These are phyloP conservation scores for Chelidonichthys spinosus DNA, from an alignment of 2,797 vertebrate species.

Conservation along the genomic window DNA sequence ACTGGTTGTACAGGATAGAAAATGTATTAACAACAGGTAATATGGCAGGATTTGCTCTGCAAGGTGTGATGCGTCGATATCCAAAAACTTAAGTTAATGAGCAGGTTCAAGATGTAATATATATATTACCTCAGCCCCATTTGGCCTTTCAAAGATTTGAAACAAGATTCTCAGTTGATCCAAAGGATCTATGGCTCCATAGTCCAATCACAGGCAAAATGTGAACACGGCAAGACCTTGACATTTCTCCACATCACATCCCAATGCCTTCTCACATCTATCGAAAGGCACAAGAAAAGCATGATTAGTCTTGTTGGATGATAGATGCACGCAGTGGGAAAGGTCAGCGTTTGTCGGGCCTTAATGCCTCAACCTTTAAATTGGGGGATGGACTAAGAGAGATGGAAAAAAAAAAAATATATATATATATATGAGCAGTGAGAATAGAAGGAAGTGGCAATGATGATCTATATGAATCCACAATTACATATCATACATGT, in stretches of 20 bases:
- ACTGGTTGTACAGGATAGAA: not conserved
- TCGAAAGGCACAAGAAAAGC: slow-evolving; percentile 67
- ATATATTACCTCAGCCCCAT: not conserved
- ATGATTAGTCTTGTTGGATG: slow-evolving; percentile 78
- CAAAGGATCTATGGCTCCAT: slow-evolving; percentile 48
- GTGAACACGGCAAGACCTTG: slow-evolving; percentile 72
- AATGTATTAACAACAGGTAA: not conserved
- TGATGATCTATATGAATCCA: slow-evolving; percentile 44
- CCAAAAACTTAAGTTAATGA: slow-evolving; percentile 3
- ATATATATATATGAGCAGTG: slow-evolving; percentile 29
- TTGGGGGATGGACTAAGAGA: slow-evolving; percentile 47
- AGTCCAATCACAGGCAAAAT: slow-evolving; percentile 58
- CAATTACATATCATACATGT: slow-evolving; percentile 44
- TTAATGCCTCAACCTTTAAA: slow-evolving; percentile 83
- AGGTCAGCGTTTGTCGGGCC: slow-evolving; percentile 78
- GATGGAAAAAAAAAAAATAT: too few species aligned
- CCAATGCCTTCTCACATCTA: slow-evolving; percentile 69
- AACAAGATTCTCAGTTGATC: slow-evolving; percentile 50
- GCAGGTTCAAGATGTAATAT: slow-evolving; percentile 13
- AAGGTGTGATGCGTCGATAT: not conserved
- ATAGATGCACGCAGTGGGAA: slow-evolving; percentile 76
- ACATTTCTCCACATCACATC: slow-evolving; percentile 75
- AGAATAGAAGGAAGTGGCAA: slow-evolving; percentile 23
- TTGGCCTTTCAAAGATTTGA: slow-evolving; percentile 29
- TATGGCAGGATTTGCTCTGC: not conserved